Conservation (phyloP, 2,113 vertebrate species). For the Aphelocoma coerulescens region DNA sequence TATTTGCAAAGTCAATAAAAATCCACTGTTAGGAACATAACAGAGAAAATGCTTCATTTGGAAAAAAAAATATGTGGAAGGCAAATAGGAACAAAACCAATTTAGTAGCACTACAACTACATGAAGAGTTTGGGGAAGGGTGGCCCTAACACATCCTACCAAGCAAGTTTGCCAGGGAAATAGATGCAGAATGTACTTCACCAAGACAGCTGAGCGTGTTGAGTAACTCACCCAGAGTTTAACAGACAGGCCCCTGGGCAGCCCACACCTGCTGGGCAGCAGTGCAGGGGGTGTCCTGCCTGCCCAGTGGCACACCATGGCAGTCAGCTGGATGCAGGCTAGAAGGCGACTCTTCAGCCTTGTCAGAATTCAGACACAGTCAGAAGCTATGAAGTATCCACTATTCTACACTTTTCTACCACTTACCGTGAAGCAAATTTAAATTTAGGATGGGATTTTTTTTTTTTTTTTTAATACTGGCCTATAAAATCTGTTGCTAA, state of each 20-base stretch:
- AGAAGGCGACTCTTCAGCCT: not conserved
- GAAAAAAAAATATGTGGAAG: not conserved
- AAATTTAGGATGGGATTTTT: not conserved
- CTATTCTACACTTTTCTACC: not conserved
- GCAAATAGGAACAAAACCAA: not conserved
- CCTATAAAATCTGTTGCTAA: slow-evolving; percentile 24
- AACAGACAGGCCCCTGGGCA: fast-evolving
- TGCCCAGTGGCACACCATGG: not conserved
- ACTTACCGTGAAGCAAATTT: not conserved
- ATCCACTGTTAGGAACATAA: not conserved
- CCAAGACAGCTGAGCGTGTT: not conserved
- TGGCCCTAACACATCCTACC: not conserved
- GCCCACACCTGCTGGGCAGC: not conserved
- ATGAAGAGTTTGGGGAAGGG: not conserved
- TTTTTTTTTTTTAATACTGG: not conserved
- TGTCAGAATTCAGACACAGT: not conserved
- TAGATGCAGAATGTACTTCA: not conserved
- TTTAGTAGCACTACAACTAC: not conserved
- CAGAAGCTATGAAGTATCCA: not conserved
- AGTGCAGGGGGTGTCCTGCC: not conserved
- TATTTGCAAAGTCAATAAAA: slow-evolving; percentile 51
- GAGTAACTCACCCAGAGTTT: not conserved
- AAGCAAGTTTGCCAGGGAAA: not conserved
- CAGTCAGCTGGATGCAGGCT: not conserved
- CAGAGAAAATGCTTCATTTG: not conserved